Evolutionary conservation across 2,888 invertebrate genomes (phyloP).

Genomic region (Athalia circularis): DNA sequence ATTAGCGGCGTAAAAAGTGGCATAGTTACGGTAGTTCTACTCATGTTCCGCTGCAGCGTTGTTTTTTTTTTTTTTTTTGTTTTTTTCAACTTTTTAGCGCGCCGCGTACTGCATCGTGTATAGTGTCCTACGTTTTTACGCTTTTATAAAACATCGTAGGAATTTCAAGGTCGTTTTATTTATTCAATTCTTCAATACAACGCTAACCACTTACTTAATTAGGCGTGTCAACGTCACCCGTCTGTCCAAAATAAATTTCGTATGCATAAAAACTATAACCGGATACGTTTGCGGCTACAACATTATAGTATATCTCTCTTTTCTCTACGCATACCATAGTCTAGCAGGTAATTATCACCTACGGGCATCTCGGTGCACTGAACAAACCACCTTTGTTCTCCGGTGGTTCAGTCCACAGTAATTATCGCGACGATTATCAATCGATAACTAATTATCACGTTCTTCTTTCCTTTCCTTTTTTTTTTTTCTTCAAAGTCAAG

Average conservation of each 20-base stretch:
- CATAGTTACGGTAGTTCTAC: too few relatives aligned
- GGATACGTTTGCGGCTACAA: neutral
- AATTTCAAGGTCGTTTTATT: slow-evolving; percentile 29
- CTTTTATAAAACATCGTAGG: slow-evolving; percentile 2
- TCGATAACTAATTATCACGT: neutral
- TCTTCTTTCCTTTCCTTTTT: neutral
- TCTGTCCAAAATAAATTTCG: neutral
- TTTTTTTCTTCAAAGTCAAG: neutral
- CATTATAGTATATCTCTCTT: too few relatives aligned
- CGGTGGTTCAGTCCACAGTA: neutral
- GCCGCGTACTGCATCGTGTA: neutral
- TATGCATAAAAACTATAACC: neutral
- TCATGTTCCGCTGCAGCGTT: too few relatives aligned
- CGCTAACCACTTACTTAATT: neutral
- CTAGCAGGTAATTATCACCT: neutral
- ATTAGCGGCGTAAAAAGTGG: too few relatives aligned
- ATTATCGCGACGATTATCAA: neutral
- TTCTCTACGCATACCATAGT: neutral
- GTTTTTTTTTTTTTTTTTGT: too few relatives aligned
- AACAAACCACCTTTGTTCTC: too few relatives aligned
- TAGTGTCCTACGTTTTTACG: too few relatives aligned
- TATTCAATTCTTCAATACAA: slow-evolving; percentile 19
- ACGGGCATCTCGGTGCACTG: too few relatives aligned
- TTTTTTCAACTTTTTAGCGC: too few relatives aligned
- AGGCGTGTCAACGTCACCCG: neutral